Evolutionary conservation across 2,888 invertebrate genomes (phyloP), one percentile per base, ranked within the genome.

Genomic region (Uloborus plumipes): DNA sequence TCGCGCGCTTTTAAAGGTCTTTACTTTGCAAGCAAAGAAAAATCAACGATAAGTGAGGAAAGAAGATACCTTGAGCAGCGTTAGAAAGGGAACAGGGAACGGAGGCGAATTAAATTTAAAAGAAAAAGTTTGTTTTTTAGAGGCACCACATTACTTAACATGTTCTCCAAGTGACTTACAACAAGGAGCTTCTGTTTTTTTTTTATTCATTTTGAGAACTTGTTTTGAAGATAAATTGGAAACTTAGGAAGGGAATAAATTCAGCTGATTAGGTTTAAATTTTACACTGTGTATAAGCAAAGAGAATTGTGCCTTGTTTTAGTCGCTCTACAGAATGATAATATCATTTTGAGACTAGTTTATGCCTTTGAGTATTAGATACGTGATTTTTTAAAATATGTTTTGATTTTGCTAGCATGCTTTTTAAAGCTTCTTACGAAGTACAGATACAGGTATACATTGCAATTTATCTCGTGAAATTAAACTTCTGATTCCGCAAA

Each of bases 21-120:
- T 39, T 6, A 39, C 39, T 39, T 39, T 39, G 39, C 39, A 22
- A 67, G 61, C 55, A 53, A 53, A 70, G 49, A 39, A 78, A 78
- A 78, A 78, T 78, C 70, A 62, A 78, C 71, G 64, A 22, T 39
- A 47, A 65, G 31, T 70, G 59, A 26, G 49, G 64, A 65, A 71
- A 47, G 49, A 26, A 49, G 71, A 71, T 47, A 51, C 67, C 22
- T 53, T 20, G 15, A 18, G 65, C 55, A 55, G 64, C 77, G 51
- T 78, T 71, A 78, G 62, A 18, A 22, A 61, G 39, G 31, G 61
- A 58, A 20, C 50, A 76, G 61, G 39, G 61, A 59, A 71, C 64
- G 70, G 70, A 69, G 64, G 64, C 47, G 67, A 78, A 78, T 78
- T 78, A 71, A 78, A 78, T 78, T 78, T 78, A 78, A 78, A 78